Evolutionary conservation across 2,797 vertebrate species (phyloP).

Genomic region (Arrhamphus sclerolepis): DNA sequence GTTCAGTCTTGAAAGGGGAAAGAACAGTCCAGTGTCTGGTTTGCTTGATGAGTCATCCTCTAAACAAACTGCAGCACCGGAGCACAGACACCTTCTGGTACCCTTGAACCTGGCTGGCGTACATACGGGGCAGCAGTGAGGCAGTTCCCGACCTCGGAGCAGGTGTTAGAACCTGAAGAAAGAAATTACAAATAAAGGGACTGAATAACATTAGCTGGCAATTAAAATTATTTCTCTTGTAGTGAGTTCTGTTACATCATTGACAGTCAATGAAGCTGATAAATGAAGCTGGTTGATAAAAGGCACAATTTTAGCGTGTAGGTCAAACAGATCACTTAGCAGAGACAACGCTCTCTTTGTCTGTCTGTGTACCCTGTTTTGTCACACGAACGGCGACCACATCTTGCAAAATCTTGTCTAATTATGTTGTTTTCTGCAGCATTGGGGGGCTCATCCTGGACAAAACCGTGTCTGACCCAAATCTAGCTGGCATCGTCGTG

Average conservation of each 20-base stretch:
- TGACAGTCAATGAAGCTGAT: too few species aligned
- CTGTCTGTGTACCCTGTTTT: neutral
- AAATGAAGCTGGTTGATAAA: slow-evolving; percentile 4
- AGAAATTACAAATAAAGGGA: slow-evolving; percentile 6
- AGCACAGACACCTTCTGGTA: slow-evolving; percentile 36
- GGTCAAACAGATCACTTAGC: slow-evolving; percentile 10
- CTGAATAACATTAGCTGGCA: neutral
- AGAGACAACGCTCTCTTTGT: neutral
- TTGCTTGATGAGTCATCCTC: slow-evolving; percentile 61
- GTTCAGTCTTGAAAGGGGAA: slow-evolving; percentile 40
- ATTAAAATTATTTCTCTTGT: neutral
- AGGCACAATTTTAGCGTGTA: slow-evolving; percentile 8
- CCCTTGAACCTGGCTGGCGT: slow-evolving; percentile 34
- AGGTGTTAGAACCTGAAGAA: slow-evolving; percentile 1
- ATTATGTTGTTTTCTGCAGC: slow-evolving; percentile 74
- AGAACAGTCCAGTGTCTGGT: slow-evolving; percentile 48
- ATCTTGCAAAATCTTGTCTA: slow-evolving; percentile 4
- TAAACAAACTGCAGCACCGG: slow-evolving; percentile 48
- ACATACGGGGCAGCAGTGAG: too few species aligned
- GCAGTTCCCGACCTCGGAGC: neutral
- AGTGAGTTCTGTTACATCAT: neutral
- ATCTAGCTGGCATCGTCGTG: slow-evolving; percentile 95
- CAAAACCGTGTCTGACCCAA: slow-evolving; percentile 95
- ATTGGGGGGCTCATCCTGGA: slow-evolving; percentile 98
- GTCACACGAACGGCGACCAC: too few species aligned